Base-by-base conservation (phyloP, 2,113 vertebrate genomes). In the Chiloscyllium plagiosum region DNA sequence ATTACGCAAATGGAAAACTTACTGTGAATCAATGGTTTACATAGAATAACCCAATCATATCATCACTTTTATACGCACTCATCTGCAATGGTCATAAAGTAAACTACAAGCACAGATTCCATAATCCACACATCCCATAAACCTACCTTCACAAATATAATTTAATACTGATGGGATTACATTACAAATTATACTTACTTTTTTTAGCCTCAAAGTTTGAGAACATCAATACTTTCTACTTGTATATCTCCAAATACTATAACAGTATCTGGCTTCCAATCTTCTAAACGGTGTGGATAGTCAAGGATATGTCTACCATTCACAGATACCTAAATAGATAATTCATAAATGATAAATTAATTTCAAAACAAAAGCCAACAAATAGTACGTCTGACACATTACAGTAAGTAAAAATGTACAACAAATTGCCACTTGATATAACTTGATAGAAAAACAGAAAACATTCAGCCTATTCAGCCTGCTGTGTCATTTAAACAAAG, bases 181-280 rank as follows among this genome's bases (percentile, higher is more conserved):
- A 76, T 76, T 76, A 12, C 52, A 52, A 56, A 15, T 90, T 70
- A 76, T 72, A 95, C 13, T 95, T 95, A 95, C 94, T 68, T 94
- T 37, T 66, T n/a, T 93, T n/a, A 66, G 61, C n/a, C 47, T 95
- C 69, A 95, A 70, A 95, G 94, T 72, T 72, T 95, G 24, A 95
- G 94, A 95, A 95, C 94, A 33, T 95, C 94, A 95, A 95, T 95
- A 76, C 69, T 95, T 52, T 95, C 94, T 17, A 95, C 94, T 76
- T 95, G 37, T 50, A 95, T 95, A 95, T 95, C 94, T 52, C 94
- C 94, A 95, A 95, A 95, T 47, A 95, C 94, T 29, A 76, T 72
- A 17, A 95, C 94, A 95, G 94, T 95, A 42, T 95, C 94, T 52
- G 94, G 94, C 37, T 72, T 95, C 94, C 94, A 95, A 33, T 95